Evolutionary conservation across 2,113 vertebrate genomes (phyloP).

Genomic region (Nycticebus coucang): DNA sequence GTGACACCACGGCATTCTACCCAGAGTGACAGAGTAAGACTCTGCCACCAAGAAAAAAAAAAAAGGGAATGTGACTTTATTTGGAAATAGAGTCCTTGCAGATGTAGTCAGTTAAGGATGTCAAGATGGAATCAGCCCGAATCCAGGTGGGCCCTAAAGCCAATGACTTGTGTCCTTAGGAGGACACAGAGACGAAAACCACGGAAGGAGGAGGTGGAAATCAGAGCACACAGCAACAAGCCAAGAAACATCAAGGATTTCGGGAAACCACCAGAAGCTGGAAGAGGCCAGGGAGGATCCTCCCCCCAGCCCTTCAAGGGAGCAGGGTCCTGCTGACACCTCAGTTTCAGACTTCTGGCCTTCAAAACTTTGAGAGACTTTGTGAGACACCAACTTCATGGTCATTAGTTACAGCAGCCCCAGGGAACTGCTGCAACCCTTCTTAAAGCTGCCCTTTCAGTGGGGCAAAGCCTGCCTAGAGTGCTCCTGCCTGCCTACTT

Average conservation of each 20-base stretch:
- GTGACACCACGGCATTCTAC: too few species aligned
- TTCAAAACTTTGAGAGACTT: neutral
- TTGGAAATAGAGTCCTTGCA: neutral
- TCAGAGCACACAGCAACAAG: accelerated
- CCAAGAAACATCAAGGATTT: neutral
- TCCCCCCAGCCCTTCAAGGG: neutral
- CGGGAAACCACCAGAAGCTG: neutral
- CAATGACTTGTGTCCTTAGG: neutral
- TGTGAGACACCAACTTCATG: neutral
- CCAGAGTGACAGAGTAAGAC: too few species aligned
- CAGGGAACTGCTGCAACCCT: too few species aligned
- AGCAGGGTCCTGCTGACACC: accelerated
- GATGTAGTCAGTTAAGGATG: neutral
- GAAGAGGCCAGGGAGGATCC: neutral
- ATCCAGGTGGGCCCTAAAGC: neutral
- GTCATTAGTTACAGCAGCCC: neutral
- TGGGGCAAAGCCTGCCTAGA: accelerated
- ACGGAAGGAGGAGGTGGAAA: neutral
- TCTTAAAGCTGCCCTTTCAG: neutral
- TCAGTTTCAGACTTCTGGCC: too few species aligned
- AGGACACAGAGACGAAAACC: neutral
- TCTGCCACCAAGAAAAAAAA: too few species aligned
- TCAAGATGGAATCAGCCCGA: neutral
- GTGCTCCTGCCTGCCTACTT: accelerated
- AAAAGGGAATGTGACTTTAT: neutral